These are phyloP conservation scores for Girardia tigrina DNA, from an alignment of 2,888 invertebrate species.

Conservation along the genomic window DNA sequence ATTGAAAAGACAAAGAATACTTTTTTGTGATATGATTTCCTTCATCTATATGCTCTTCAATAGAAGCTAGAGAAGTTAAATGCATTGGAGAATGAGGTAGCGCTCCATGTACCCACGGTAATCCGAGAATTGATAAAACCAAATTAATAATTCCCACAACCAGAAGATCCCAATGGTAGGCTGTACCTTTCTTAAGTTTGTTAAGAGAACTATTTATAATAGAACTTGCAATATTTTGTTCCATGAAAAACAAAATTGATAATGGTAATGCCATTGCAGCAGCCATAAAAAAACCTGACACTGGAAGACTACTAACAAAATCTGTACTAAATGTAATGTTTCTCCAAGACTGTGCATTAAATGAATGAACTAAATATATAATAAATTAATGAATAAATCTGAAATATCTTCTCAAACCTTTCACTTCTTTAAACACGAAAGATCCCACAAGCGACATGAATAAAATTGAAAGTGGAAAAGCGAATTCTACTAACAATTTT, in stretches of 20 bases:
- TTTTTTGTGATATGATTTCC: constrained; percentile 56
- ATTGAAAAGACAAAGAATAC: constrained; percentile 44
- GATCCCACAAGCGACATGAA: constrained; percentile 56
- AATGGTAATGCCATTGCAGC: constrained; percentile 55
- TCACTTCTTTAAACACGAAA: constrained; percentile 54
- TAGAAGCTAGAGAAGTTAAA: constrained; percentile 55
- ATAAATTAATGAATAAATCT: too few relatives aligned
- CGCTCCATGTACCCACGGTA: constrained; percentile 57
- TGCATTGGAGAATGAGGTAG: constrained; percentile 57
- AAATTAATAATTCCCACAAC: constrained; percentile 56
- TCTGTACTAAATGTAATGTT: background rate
- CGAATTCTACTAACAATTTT: constrained; percentile 56
- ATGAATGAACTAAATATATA: constrained; percentile 32
- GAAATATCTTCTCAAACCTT: too few relatives aligned
- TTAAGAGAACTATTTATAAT: constrained; percentile 57
- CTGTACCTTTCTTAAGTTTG: constrained; percentile 56
- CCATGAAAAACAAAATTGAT: constrained; percentile 57
- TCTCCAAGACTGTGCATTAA: background rate
- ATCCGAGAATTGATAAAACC: constrained; percentile 54
- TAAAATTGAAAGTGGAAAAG: constrained; percentile 56
- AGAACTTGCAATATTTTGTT: constrained; percentile 57
- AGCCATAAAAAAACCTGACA: constrained; percentile 47
- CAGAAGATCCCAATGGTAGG: constrained; percentile 56
- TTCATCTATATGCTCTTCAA: constrained; percentile 56
- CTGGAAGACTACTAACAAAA: background rate